Conservation (phyloP, 2,888 invertebrate genomes). For the Bombyx huttoni region DNA sequence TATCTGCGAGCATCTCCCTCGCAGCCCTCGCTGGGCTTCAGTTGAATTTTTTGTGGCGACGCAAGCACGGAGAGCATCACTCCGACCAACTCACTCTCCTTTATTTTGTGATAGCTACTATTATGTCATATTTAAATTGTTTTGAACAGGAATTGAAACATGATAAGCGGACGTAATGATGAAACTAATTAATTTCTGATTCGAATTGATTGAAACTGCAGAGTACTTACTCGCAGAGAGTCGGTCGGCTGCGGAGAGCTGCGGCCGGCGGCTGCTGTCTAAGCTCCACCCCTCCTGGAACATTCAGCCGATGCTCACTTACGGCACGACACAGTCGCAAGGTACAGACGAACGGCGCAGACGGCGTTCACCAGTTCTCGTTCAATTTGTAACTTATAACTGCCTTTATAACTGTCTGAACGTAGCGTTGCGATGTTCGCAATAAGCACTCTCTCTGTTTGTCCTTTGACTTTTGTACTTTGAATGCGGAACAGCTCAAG, state of each 20-base stretch:
- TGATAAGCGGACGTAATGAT: neutral
- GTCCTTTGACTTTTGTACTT: no score
- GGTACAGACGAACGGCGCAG: neutral
- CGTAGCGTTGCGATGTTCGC: no score
- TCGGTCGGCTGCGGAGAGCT: conserved; percentile 78
- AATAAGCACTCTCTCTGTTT: no score
- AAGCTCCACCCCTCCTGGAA: conserved; percentile 55
- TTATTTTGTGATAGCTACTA: no score
- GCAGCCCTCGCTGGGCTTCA: conserved; percentile 7
- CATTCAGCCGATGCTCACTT: neutral
- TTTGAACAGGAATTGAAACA: neutral
- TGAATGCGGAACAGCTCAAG: no score
- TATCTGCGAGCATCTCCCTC: conserved; percentile 19
- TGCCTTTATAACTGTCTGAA: no score
- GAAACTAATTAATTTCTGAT: no score
- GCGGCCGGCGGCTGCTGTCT: conserved; percentile 51
- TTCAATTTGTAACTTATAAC: no score
- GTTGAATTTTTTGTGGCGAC: neutral
- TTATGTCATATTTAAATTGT: no score
- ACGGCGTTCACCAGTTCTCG: neutral
- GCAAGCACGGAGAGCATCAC: neutral
- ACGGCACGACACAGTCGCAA: no score
- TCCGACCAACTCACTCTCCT: neutral
- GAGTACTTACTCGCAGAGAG: conserved; percentile 81
- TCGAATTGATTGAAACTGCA: no score